These are phyloP conservation scores for Castor canadensis DNA, from an alignment of 2,113 vertebrate genomes.

Conservation along the genomic window DNA sequence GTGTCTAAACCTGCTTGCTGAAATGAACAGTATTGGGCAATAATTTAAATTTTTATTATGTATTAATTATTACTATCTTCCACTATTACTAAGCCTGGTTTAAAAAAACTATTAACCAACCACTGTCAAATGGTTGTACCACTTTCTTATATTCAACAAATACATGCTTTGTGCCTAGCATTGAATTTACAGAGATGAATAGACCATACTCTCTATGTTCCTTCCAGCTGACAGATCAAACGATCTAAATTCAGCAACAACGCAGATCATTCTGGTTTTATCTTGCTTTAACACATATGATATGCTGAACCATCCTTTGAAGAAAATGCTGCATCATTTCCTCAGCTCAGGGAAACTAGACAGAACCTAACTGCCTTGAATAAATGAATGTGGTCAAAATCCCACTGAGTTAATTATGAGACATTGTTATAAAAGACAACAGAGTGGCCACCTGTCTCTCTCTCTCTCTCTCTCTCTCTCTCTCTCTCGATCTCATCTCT, in stretches of 20 bases:
- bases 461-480: too few species aligned
- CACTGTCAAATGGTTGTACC: background rate
- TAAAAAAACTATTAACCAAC: background rate
- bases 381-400: background rate
- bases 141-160: background rate
- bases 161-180: background rate
- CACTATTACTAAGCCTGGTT: background rate
- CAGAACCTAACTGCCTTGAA: background rate
- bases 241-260: background rate
- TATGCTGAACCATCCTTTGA: background rate
- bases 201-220: background rate
- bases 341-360: background rate
- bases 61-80: background rate
- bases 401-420: background rate
- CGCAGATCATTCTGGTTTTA: background rate
- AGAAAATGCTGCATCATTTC: background rate
- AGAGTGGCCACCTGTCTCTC: accelerated
- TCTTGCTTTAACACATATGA: background rate
- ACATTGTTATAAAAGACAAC: background rate
- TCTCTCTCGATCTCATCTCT: too few species aligned
- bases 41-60: background rate
- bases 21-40: background rate
- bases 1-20: background rate
- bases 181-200: background rate
- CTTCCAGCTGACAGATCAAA: background rate